These are phyloP conservation scores for Psylliodes chrysocephalus DNA, from an alignment of 2,888 invertebrate species.

Conservation along the genomic window DNA sequence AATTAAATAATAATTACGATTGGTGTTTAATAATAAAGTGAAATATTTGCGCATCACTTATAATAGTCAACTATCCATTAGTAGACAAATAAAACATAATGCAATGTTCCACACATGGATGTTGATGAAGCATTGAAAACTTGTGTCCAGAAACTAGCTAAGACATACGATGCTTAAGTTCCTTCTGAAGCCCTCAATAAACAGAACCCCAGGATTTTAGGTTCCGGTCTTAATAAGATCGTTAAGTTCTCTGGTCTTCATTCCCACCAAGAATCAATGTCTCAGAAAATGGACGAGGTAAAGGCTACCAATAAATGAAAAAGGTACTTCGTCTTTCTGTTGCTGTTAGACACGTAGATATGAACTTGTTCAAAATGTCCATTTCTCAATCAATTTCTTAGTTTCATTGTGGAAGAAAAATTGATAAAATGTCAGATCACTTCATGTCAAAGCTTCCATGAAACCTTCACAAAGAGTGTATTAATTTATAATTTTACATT, in stretches of 20 bases:
- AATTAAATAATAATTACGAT: too few species aligned
- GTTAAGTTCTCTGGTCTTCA: conserved; percentile 99
- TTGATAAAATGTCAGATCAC: conserved; percentile 99
- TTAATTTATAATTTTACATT: conserved; percentile 67
- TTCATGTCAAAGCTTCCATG: conserved; percentile 99
- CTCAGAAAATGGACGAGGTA: conserved; percentile 95
- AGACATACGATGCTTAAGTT: conserved; percentile 96
- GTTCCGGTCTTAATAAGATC: conserved; percentile 99
- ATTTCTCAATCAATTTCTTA: conserved; percentile 97
- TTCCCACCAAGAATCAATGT: conserved; percentile 96
- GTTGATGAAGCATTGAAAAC: too few species aligned
- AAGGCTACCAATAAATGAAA: conserved; percentile 78
- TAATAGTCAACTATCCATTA: too few species aligned
- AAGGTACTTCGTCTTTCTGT: conserved; percentile 97
- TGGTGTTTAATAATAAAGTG: too few species aligned
- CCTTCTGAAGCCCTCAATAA: conserved; percentile 99
- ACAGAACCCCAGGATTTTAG: conserved; percentile 97
- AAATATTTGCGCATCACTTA: too few species aligned
- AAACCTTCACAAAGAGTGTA: conserved; percentile 97
- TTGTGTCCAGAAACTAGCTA: conserved; percentile 98
- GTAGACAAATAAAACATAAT: too few species aligned
- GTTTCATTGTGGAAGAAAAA: conserved; percentile 99
- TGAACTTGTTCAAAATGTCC: conserved; percentile 97
- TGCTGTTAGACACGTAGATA: conserved; percentile 96
- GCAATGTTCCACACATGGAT: conserved; percentile 94